phyloP scores from a whole-genome alignment of 2,888 invertebrate genomes.

The Prosopocoilus inquinatus region DNA sequence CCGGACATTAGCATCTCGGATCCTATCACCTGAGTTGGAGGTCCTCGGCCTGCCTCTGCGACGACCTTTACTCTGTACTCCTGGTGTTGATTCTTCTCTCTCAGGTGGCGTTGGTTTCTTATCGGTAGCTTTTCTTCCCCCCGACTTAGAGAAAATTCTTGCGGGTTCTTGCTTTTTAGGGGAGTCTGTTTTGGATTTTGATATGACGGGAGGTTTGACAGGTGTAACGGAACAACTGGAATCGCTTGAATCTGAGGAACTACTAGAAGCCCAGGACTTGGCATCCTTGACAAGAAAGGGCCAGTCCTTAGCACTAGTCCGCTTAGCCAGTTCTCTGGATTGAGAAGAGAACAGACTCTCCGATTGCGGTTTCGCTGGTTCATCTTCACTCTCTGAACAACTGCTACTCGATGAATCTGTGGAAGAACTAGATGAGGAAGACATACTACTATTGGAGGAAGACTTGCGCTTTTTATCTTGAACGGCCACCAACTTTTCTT shows the following conservation, averaged over 20 bases:
- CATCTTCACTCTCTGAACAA: conserved; percentile 60
- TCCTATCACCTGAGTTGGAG: conserved; percentile 59
- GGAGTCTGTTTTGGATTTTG: conserved; percentile 28
- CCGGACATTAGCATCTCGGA: conserved; percentile 66
- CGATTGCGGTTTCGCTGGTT: conserved; percentile 43
- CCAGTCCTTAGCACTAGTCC: conserved; percentile 61
- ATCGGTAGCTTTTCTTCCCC: conserved; percentile 28
- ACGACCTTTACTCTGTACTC: conserved; percentile 41
- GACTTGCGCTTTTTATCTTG: conserved; percentile 53
- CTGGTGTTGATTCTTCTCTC: conserved; percentile 69
- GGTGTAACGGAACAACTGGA: conserved; percentile 43
- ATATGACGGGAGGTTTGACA: conserved; percentile 31
- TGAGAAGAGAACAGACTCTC: conserved; percentile 42
- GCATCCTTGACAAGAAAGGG: conserved; percentile 79
- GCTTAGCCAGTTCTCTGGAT: conserved; percentile 43
- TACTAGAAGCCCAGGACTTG: conserved; percentile 64
- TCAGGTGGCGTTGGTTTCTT: conserved; percentile 55
- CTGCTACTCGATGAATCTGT: conserved; percentile 55
- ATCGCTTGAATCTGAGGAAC: conserved; percentile 60
- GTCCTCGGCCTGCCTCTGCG: conserved; percentile 36
- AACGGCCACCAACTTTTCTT: conserved; percentile 40
- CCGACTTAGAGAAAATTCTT: conserved; percentile 28
- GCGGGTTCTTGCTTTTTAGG: conserved; percentile 18
- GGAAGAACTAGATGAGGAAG: conserved; percentile 53
- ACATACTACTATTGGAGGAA: conserved; percentile 58